Conservation (phyloP, 2,888 invertebrate species). For the Harpalus rufipes region DNA sequence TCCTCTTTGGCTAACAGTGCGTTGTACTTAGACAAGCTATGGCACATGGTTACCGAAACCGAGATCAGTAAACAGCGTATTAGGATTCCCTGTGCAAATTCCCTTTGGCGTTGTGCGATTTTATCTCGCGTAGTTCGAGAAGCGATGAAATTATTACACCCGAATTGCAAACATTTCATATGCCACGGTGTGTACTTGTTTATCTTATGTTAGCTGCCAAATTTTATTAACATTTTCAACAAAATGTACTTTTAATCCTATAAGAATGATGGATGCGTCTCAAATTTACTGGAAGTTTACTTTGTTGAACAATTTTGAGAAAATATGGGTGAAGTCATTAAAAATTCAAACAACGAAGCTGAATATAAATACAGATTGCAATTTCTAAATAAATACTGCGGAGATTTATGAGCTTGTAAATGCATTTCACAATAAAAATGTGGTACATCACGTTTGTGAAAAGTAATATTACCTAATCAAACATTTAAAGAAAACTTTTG, state of each 20-base stretch:
- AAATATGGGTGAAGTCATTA: not conserved
- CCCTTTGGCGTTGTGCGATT: slow-evolving; percentile 23
- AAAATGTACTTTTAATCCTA: not conserved
- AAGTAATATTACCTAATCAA: not conserved
- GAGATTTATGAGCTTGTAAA: not conserved
- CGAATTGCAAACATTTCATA: slow-evolving; percentile 41
- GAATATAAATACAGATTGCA: not conserved
- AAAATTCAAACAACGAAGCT: not conserved
- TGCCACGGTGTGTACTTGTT: slow-evolving; percentile 1
- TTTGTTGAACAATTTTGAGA: not conserved
- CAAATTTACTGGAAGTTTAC: not conserved
- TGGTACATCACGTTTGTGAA: not conserved
- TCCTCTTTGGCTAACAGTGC: not conserved
- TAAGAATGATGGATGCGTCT: not conserved
- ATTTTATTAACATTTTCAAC: slow-evolving; percentile 1
- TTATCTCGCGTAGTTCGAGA: slow-evolving; percentile 11
- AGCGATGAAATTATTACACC: slow-evolving; percentile 37
- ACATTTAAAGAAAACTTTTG: not conserved
- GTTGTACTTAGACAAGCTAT: not conserved
- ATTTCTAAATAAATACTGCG: not conserved
- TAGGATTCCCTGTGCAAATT: slow-evolving; percentile 30
- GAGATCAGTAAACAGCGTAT: slow-evolving; percentile 18
- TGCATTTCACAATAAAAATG: slow-evolving; percentile 6
- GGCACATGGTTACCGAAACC: slow-evolving; percentile 8
- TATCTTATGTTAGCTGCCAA: not conserved